Base-by-base conservation (phyloP, 2,797 vertebrate genomes). In the Syngnathus acus region DNA sequence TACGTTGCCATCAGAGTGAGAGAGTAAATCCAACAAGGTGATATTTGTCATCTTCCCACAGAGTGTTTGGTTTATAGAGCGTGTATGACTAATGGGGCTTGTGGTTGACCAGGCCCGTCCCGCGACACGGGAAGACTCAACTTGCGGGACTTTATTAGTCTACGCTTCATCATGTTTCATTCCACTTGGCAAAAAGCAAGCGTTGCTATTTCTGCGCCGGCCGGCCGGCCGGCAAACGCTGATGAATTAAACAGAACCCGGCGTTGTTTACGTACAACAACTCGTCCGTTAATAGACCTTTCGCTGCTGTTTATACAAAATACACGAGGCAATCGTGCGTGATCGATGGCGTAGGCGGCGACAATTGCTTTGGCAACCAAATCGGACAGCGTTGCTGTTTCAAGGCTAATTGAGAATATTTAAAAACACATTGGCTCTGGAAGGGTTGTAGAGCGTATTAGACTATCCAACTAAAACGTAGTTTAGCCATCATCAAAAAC, bases 31-130 rank as follows among this genome's bases (percentile, higher is more conserved):
- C 40, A 40, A 61, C 39, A 61, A 61, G 2, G 8, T 45, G 14
- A 65, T 71, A 77, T 65, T 78, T 81, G 71, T 82, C 74, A 70
- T 82, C 61, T 62, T 32, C 64, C 51, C 66, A 59, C 53, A 72
- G 74, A 78, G 74, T 75, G 75, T 83, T 78, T 75, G 68, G 76
- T 84, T 85, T 81, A 76, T 68, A 71, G 77, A 72, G 77, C 70
- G 6, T 77, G 75, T 59, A 64, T 79, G 79, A 85, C 71, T 84
- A 81, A 85, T 75, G 72, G 65, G 13, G 67, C 69, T 69, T 82
- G 78, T 67, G 81, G 83, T 78, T 83, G 65, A 73, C 72, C 73
- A 76, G 70, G 73, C 78, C 51, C 76, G 77, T 82, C 65, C 58
- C 11, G 48, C 43, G 45, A 85, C 66, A 57, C 76, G 82, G 70